Evolutionary conservation across 2,888 invertebrate genomes (phyloP), one percentile per base, ranked within the genome.

Genomic region (Diarsia rubi): DNA sequence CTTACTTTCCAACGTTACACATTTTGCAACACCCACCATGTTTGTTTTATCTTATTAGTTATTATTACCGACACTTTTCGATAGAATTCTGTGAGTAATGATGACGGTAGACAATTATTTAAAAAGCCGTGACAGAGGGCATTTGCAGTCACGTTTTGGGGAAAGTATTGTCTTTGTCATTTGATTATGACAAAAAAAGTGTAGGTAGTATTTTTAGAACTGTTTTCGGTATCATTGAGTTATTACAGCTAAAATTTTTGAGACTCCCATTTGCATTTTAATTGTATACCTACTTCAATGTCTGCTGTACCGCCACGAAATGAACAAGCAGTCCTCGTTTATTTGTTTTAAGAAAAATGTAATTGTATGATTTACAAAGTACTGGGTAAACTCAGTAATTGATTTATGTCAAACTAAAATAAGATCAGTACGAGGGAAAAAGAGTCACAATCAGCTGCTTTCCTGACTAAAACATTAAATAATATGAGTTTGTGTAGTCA

Each of bases 1-100:
- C 90, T 86, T 79, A 87, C 90, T 92, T 93, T 93, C 83, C 92
- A 91, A 89, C 90, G 89, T 86, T 88, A 92, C 90, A 89, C 87
- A 88, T 92, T 91, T 92, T 89, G 92, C 91, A 91, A 92, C 84
- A 73, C 76, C 42, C 59, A 64, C 74, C 73, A 69, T 82, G 67
- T 89, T 88, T 78, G 73, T 82, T 81, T 86, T 82, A 85, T 88
- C 79, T 80, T 75, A 73, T n/a, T n/a, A n/a, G n/a, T n/a, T n/a
- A n/a, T n/a, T 77, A 72, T 79, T 80, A 69, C 66, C 47, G 47
- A 78, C 69, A 66, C 47, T 68, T 82, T 49, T 68, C 64, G 62
- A 82, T 75, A 66, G 59, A 54, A 67, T 49, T 31, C 2, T 52
- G 72, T 75, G 67, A 83, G 73, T 79, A 82, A 82, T 82, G 60